Percentiles rank a stretch among this genome's conserved stretches.
Evolutionary conservation across 2,888 invertebrate genomes (phyloP).

Genomic region (Lasioglossum zephyrum): DNA sequence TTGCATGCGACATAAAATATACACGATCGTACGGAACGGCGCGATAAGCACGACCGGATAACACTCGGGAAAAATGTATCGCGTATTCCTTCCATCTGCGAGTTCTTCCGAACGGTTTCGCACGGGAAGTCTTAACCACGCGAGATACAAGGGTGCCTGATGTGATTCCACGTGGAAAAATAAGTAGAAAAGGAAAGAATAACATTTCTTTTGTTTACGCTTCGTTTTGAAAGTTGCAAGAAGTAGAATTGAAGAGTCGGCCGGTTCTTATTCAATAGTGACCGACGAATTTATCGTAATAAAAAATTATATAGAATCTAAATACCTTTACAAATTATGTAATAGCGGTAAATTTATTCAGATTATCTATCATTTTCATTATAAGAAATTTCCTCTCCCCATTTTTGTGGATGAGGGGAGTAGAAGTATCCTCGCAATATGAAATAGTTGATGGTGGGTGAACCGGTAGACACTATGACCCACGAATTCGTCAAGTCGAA

Average conservation of each 20-base stretch:
- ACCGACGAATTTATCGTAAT: background rate
- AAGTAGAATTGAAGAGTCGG: background rate
- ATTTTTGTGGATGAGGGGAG: no score
- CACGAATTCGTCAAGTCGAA: no score
- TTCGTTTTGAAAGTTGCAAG: background rate
- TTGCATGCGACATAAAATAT: slow-evolving; percentile 64
- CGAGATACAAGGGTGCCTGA: background rate
- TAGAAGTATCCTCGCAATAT: no score
- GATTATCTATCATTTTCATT: background rate
- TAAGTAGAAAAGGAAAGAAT: background rate
- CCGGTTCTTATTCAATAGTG: background rate
- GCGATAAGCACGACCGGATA: slow-evolving; percentile 45
- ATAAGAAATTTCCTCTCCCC: background rate
- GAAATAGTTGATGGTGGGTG: no score
- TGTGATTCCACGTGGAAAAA: background rate
- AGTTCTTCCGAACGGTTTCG: background rate
- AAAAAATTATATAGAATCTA: background rate
- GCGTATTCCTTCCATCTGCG: background rate
- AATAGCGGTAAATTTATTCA: background rate
- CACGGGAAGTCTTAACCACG: background rate
- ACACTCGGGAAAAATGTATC: background rate
- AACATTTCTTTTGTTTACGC: background rate
- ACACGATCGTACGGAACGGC: slow-evolving; percentile 56
- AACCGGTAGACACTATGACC: no score
- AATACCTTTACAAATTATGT: background rate